These are phyloP conservation scores for Eublepharis macularius DNA, from an alignment of 2,113 vertebrate species.

Conservation along the genomic window DNA sequence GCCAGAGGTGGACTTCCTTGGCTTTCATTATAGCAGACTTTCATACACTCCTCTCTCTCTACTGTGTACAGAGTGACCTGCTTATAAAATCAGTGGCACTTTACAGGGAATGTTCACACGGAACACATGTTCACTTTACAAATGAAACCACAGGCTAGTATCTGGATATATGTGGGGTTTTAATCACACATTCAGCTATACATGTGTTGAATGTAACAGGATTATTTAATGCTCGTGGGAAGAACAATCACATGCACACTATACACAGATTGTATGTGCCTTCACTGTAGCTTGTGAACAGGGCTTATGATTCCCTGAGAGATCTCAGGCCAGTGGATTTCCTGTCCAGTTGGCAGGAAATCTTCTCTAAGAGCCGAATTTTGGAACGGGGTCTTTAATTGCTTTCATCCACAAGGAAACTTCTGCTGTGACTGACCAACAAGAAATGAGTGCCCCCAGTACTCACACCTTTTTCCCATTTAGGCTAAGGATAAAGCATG, in stretches of 20 bases:
- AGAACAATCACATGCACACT: no score
- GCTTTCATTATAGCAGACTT: neutral
- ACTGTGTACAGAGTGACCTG: neutral
- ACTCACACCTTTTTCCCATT: conserved; percentile 65
- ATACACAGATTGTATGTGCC: no score
- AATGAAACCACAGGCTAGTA: no score
- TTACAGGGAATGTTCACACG: neutral
- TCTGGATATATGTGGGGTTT: no score
- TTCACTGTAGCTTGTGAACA: no score
- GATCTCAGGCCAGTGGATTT: neutral
- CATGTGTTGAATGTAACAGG: no score
- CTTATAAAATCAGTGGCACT: neutral
- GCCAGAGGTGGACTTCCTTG: no score
- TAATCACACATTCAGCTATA: no score
- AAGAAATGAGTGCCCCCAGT: conserved; percentile 28
- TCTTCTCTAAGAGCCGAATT: neutral
- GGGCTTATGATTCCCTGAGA: neutral
- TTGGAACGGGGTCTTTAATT: neutral
- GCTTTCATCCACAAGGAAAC: neutral
- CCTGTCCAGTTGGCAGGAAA: neutral
- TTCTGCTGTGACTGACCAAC: neutral
- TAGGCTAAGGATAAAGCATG: conserved; percentile 92
- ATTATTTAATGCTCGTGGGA: no score
- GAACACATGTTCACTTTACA: no score
- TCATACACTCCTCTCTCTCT: neutral